Evolutionary conservation across 2,797 vertebrate species (phyloP).

Genomic region (Bucorvus abyssinicus): DNA sequence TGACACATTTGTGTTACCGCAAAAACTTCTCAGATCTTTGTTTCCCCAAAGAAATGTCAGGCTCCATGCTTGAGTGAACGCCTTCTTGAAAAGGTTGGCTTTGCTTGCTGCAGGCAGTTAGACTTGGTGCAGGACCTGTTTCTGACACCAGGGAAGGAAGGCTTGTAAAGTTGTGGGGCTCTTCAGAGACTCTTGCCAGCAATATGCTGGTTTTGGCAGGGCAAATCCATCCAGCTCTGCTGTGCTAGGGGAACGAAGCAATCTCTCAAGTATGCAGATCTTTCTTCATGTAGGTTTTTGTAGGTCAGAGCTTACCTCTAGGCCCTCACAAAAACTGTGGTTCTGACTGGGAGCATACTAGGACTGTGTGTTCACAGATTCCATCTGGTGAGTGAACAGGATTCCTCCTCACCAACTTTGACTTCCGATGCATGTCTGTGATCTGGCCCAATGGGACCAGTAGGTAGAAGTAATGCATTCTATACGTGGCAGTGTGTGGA

Average conservation of each 20-base stretch:
- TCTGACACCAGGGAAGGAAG: neutral
- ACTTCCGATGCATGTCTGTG: neutral
- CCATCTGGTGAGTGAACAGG: neutral
- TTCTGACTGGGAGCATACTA: neutral
- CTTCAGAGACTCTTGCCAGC: neutral
- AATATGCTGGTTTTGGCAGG: neutral
- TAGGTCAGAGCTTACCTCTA: neutral
- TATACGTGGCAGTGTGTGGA: neutral
- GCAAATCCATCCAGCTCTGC: neutral
- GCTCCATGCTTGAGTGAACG: neutral
- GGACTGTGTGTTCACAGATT: neutral
- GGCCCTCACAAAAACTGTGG: neutral
- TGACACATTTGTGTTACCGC: neutral
- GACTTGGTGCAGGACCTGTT: neutral
- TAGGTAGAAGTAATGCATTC: neutral
- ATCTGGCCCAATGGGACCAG: neutral
- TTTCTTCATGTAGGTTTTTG: neutral
- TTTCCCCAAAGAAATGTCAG: neutral
- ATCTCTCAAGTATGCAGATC: neutral
- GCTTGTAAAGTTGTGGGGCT: neutral
- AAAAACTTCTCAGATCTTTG: constrained; percentile 16
- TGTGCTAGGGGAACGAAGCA: neutral
- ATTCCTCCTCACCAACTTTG: neutral
- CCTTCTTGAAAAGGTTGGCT: neutral
- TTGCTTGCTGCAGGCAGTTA: neutral